phyloP scores from a whole-genome alignment of 2,888 invertebrate species.

The Amphipoea oculea region DNA sequence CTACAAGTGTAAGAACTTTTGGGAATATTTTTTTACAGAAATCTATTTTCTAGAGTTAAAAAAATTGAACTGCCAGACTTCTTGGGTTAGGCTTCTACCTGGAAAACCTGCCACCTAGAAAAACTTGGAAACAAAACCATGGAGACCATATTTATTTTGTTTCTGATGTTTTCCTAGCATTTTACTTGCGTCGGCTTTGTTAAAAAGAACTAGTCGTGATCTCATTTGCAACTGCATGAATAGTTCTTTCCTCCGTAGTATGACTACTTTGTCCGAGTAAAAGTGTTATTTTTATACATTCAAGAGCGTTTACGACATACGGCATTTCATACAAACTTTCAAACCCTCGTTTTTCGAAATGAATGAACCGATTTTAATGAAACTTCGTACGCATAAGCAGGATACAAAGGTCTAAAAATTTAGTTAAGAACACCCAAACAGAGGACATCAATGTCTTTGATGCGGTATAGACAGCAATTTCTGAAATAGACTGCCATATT shows the following conservation, averaged over 20 bases:
- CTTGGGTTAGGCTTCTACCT: neutral
- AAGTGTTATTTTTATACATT: neutral
- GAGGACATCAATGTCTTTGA: no score
- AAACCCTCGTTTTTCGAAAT: no score
- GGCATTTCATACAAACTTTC: no score
- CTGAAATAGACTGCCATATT: no score
- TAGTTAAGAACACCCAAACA: no score
- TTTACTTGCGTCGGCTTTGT: conserved; percentile 33
- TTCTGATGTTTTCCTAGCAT: neutral
- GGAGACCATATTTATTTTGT: neutral
- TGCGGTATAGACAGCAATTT: no score
- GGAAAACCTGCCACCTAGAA: neutral
- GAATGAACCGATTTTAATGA: no score
- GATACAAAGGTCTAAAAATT: no score
- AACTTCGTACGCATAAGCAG: no score
- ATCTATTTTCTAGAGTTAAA: neutral
- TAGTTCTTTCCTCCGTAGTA: conserved; percentile 9
- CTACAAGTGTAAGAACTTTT: neutral
- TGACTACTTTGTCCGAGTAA: no score
- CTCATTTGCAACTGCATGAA: conserved; percentile 46
- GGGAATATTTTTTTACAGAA: neutral
- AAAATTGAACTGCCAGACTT: neutral
- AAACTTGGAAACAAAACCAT: neutral
- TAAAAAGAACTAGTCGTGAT: conserved; percentile 39
- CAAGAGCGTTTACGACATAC: neutral